Evolutionary conservation across 2,888 invertebrate genomes (phyloP).

Genomic region (Mesorhabditis belari): DNA sequence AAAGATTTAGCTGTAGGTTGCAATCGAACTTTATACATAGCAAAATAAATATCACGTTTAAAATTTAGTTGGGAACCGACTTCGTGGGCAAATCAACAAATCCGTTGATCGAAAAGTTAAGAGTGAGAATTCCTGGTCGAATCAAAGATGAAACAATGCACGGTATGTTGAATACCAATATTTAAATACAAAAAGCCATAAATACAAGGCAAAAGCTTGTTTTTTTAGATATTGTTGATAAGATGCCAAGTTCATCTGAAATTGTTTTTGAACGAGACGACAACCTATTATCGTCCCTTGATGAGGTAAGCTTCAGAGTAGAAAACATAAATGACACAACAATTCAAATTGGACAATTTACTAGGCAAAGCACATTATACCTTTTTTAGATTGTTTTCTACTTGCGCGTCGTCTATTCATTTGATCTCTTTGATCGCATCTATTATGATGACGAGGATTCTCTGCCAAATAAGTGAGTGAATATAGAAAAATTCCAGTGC

Average conservation of each 20-base stretch:
- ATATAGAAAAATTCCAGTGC: no score
- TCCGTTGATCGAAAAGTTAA: not conserved
- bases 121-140: constrained; percentile 58
- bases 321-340: no score
- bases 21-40: constrained; percentile 29
- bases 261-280: constrained; percentile 67
- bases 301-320: constrained; percentile 56
- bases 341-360: no score
- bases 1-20: constrained; percentile 25
- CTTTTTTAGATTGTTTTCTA: constrained; percentile 70
- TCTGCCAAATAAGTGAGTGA: constrained; percentile 76
- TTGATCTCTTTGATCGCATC: constrained; percentile 97
- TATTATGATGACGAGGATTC: constrained; percentile 99
- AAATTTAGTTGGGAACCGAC: no score
- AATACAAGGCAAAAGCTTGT: no score
- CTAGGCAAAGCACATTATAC: not conserved
- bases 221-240: constrained; percentile 9
- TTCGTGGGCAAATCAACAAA: not conserved
- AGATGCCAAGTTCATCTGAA: constrained; percentile 23
- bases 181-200: not conserved
- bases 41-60: no score
- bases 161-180: constrained; percentile 35
- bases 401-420: constrained; percentile 89
- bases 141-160: constrained; percentile 89
- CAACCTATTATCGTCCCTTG: constrained; percentile 67